Conservation (phyloP, 2,113 vertebrate species). For the Gallinago paraguaiae region DNA sequence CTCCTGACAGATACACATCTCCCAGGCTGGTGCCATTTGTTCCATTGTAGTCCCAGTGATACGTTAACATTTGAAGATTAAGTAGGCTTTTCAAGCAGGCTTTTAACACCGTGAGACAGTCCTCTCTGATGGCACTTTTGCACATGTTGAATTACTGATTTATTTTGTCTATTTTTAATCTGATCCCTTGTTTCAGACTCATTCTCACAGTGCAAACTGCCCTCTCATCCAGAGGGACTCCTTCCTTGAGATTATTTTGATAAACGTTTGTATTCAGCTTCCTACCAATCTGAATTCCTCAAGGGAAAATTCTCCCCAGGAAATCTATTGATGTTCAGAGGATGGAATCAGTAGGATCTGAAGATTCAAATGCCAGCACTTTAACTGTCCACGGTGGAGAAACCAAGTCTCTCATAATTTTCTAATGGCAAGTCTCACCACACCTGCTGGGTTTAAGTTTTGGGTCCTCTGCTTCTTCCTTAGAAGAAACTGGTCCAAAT, state of each 20-base stretch:
- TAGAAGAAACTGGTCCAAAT: not conserved
- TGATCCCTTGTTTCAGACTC: constrained; percentile 14
- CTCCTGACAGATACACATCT: constrained; percentile 17
- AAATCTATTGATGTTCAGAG: not conserved
- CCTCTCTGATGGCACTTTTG: not conserved
- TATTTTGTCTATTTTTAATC: constrained; percentile 44
- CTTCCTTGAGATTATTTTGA: constrained; percentile 25
- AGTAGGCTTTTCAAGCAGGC: constrained; percentile 10
- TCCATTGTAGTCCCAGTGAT: not conserved
- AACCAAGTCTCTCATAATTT: not conserved
- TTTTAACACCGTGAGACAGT: not conserved
- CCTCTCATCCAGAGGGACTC: not conserved
- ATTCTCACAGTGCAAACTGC: not conserved
- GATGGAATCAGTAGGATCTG: not conserved
- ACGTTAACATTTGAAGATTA: constrained; percentile 27
- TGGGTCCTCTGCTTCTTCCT: not conserved
- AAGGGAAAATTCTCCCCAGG: not conserved
- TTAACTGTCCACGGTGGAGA: not conserved
- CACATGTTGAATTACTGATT: not conserved
- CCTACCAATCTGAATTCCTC: not conserved
- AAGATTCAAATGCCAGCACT: not conserved
- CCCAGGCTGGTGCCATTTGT: not conserved
- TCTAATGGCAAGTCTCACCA: not conserved
- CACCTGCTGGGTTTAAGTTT: not conserved
- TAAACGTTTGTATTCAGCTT: not conserved